Conservation (phyloP, 2,797 vertebrate species). For the Rhabdophis nuchalis region DNA sequence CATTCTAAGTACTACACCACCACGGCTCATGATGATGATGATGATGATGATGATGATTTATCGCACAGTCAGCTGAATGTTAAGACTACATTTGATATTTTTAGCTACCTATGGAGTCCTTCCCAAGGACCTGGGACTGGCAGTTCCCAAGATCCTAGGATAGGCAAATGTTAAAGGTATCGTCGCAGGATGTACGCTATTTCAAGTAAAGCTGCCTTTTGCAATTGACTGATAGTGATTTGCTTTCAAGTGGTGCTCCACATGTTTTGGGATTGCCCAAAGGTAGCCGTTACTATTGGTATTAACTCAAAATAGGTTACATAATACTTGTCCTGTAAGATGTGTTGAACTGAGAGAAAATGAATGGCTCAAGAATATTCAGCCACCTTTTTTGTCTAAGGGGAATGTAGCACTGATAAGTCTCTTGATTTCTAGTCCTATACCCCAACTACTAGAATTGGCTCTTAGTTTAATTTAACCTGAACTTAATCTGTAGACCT, state of each 20-base stretch:
- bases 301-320: neutral
- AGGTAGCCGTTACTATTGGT: neutral
- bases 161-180: neutral
- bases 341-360: neutral
- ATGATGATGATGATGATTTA: too few relatives aligned
- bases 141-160: neutral
- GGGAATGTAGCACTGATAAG: neutral
- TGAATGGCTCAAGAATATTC: neutral
- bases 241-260: neutral
- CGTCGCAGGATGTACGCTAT: neutral
- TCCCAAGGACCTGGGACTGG: neutral
- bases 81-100: neutral
- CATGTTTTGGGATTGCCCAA: neutral
- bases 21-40: too few relatives aligned
- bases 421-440: neutral
- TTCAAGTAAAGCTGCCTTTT: neutral
- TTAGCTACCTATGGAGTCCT: neutral
- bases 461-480: neutral
- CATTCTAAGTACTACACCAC: too few relatives aligned
- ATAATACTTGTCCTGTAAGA: neutral
- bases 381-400: neutral
- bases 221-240: neutral
- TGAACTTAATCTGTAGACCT: neutral
- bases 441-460: neutral
- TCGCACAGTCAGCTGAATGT: neutral